Conservation (phyloP, 1,140 invertebrate species). For the Cardiocondyla obscurior region DNA sequence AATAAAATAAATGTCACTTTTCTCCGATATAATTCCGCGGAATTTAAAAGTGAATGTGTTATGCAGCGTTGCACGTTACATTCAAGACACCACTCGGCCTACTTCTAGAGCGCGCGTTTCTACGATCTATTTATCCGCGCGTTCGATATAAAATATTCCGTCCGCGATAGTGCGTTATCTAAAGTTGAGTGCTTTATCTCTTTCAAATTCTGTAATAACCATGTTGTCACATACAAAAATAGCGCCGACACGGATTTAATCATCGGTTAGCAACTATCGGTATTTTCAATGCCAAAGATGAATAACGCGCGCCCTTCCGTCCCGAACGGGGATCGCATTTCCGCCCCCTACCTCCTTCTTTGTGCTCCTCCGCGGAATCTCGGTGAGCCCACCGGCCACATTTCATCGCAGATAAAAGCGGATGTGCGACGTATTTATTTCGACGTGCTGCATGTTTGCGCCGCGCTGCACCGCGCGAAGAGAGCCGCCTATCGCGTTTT, state of each 20-base stretch:
- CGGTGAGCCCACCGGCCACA: not conserved
- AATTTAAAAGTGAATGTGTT: too few relatives aligned
- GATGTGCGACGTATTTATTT: slow-evolving; percentile 11
- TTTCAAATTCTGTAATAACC: slow-evolving; percentile 24
- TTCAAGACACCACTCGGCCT: not conserved
- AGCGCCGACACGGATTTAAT: not conserved
- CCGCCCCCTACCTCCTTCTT: not conserved
- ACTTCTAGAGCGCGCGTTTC: not conserved
- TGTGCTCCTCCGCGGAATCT: not conserved
- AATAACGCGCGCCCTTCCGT: too few relatives aligned
- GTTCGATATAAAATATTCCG: slow-evolving; percentile 20
- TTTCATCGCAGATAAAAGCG: slow-evolving; percentile 39
- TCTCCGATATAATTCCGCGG: too few relatives aligned
- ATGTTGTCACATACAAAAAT: not conserved
- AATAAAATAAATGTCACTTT: too few relatives aligned
- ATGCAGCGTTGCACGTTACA: too few relatives aligned
- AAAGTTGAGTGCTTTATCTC: slow-evolving; percentile 36
- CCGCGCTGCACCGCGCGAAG: slow-evolving; percentile 5
- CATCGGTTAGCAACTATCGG: not conserved
- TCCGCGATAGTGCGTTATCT: slow-evolving; percentile 25
- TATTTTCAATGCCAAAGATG: not conserved
- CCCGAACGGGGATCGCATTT: not conserved
- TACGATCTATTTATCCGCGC: not conserved
- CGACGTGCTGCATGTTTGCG: not conserved
- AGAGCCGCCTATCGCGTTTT: slow-evolving; percentile 37